Conservation (phyloP, 2,888 invertebrate genomes). For the Harpalus rufipes region DNA sequence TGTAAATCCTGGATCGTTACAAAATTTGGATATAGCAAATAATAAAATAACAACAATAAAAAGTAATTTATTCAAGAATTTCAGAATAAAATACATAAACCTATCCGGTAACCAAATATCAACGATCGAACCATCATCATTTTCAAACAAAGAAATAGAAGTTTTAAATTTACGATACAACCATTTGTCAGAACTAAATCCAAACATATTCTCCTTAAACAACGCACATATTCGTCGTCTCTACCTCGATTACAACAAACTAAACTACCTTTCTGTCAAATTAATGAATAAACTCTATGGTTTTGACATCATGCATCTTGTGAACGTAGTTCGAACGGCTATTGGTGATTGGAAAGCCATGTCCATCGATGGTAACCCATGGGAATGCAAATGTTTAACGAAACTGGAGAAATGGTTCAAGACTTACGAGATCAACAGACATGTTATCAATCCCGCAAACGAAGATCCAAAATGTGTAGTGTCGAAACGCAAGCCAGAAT, state of each 20-base stretch:
- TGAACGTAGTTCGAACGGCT: constrained; percentile 17
- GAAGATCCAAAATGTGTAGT: constrained; percentile 13
- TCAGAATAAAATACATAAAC: constrained; percentile 15
- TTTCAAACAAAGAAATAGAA: constrained; percentile 25
- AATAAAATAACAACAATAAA: constrained; percentile 10
- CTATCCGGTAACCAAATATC: constrained; percentile 9
- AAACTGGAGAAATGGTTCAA: neutral
- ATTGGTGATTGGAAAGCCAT: constrained; percentile 22
- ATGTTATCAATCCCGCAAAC: neutral
- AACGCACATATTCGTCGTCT: constrained; percentile 17
- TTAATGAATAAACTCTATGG: constrained; percentile 36
- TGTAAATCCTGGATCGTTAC: neutral
- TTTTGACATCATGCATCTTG: constrained; percentile 8
- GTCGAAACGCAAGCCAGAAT: neutral
- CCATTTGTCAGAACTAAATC: neutral
- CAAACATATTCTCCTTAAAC: neutral
- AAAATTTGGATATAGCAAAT: constrained; percentile 20
- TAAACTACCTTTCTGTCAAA: constrained; percentile 1
- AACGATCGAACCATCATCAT: constrained; percentile 27
- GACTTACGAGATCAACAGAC: neutral
- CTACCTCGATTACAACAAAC: constrained; percentile 24
- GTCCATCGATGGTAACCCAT: constrained; percentile 32
- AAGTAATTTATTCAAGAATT: neutral
- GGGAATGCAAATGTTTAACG: constrained; percentile 24
- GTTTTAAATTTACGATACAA: constrained; percentile 15